Evolutionary conservation across 2,113 vertebrate species (phyloP).

Genomic region (Pteropus alecto): DNA sequence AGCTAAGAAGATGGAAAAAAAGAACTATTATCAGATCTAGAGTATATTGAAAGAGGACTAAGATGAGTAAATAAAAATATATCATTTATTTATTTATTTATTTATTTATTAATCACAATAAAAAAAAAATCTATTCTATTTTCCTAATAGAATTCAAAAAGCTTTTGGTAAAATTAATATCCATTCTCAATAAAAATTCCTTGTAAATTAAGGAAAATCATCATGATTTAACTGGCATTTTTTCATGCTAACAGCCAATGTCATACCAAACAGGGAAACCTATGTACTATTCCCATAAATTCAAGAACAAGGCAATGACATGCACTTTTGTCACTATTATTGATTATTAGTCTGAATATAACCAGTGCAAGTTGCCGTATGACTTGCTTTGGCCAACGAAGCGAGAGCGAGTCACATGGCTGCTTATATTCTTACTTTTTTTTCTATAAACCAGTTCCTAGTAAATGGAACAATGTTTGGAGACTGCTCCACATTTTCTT

Average conservation of each 20-base stretch:
- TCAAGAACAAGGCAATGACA: not conserved
- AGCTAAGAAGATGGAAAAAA: not conserved
- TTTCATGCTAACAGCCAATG: not conserved
- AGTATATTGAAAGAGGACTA: not conserved
- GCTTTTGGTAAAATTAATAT: not conserved
- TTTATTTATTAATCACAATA: not conserved
- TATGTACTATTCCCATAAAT: not conserved
- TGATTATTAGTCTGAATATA: not conserved
- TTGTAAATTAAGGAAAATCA: not conserved
- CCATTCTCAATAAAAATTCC: not conserved
- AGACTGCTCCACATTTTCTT: not conserved
- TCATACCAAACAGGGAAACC: not conserved
- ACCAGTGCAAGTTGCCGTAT: not conserved
- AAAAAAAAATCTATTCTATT: not conserved
- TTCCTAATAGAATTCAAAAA: not conserved
- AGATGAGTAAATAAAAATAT: not conserved
- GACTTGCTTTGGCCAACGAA: not conserved
- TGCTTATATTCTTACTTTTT: not conserved
- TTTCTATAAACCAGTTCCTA: not conserved
- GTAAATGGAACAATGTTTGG: not conserved
- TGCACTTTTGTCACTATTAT: not conserved
- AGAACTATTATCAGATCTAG: not conserved
- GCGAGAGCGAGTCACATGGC: not conserved
- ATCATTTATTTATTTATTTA: not conserved
- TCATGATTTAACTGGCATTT: not conserved